phyloP scores from a whole-genome alignment of 2,113 vertebrate genomes.

The Malaclemys terrapin region DNA sequence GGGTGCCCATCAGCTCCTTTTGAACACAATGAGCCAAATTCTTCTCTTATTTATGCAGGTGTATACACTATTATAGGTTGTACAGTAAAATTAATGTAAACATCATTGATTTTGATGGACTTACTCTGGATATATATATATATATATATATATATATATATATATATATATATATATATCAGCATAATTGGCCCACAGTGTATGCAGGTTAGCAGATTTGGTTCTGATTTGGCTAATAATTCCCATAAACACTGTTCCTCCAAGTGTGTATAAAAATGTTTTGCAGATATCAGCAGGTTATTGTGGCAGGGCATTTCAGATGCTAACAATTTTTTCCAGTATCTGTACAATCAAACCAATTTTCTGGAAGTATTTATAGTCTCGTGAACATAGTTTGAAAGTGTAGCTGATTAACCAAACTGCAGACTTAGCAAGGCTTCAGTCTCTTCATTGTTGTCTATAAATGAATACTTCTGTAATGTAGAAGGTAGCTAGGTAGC shows the following conservation, averaged over 20 bases:
- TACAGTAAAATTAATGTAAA: neutral
- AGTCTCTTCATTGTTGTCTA: neutral
- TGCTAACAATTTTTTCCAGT: neutral
- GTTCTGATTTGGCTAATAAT: neutral
- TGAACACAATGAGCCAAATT: neutral
- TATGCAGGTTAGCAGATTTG: constrained; percentile 56
- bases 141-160: no score
- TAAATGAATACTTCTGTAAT: neutral
- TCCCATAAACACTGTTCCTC: neutral
- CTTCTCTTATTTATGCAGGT: neutral
- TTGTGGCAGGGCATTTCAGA: neutral
- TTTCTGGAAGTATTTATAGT: constrained; percentile 1
- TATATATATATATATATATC: constrained; percentile 19
- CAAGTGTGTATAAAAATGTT: neutral
- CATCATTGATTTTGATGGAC: neutral
- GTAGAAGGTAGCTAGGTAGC: neutral
- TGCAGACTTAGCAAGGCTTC: neutral
- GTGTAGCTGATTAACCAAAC: neutral
- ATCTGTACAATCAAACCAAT: neutral
- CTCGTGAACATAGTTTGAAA: constrained; percentile 14
- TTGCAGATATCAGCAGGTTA: neutral
- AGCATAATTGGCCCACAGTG: neutral
- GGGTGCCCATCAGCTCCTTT: neutral
- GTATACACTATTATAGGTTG: neutral
- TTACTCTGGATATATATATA: neutral